Evolutionary conservation across 2,113 vertebrate genomes (phyloP), one percentile per base, ranked within the genome.

Genomic region (Rhabdornis inornatus): DNA sequence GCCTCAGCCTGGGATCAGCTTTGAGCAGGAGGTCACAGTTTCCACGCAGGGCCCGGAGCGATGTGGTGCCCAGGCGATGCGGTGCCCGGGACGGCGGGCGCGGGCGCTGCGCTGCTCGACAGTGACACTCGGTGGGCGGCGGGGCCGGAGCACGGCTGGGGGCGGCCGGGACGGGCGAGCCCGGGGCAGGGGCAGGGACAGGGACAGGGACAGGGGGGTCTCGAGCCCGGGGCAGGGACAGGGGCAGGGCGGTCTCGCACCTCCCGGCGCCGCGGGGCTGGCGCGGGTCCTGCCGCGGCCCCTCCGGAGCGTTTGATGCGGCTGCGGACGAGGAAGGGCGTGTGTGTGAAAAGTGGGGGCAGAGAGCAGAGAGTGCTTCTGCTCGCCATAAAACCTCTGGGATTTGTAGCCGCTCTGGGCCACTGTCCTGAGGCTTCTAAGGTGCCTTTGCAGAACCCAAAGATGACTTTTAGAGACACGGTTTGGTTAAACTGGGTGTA

Each of bases 81-180:
- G 47, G 24, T 35, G n/a, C 39, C 5, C 33, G 16, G 33, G 28
- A 23, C 17, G 15, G 30, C 33, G 4, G 59, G 47, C 12, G 16
- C 28, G 31, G 18, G 71, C 45, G 15, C 66, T 64, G 63, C n/a
- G 80, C 93, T 96, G 70, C 95, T 95, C 86, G 19, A 83, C 66
- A 78, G 92, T 56, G 94, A 57, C 95, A 83, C 94, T 96, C 85
- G 27, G 79, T 27, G 96, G 70, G 72, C 37, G 20, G 15, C 44
- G 35, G 40, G 64, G 42, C 37, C 15, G 19, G 31, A 49, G 45
- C 66, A 37, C 50, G 3, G 8, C 17, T 11, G 60, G 19, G 20
- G 10, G 7, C 13, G 5, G 10, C 8, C 4, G 21, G 24, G 15
- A 2, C 22, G 3, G 28, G 8, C 16, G 9, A 11, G 33, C 5